phyloP scores from a whole-genome alignment of 2,797 vertebrate species.

The Cossypha niveicapilla region DNA sequence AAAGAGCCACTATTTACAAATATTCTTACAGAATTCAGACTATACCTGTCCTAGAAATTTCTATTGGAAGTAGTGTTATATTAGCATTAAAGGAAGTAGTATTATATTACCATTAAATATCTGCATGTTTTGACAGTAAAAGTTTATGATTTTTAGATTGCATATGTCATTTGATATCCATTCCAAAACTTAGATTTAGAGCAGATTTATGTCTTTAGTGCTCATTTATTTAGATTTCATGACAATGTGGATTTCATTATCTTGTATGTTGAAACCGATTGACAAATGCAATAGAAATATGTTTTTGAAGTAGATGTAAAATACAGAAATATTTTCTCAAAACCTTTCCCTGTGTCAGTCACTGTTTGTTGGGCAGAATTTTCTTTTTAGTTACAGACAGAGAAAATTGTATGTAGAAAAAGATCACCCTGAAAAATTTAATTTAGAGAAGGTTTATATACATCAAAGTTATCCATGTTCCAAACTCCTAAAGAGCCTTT shows the following conservation, averaged over 20 bases:
- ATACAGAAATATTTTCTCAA: neutral
- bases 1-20: neutral
- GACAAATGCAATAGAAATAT: constrained; percentile 35
- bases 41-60: neutral
- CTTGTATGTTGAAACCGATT: neutral
- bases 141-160: constrained; percentile 11
- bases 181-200: constrained; percentile 32
- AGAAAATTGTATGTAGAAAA: constrained; percentile 24
- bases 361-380: constrained; percentile 10
- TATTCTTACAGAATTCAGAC: neutral
- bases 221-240: constrained; percentile 43
- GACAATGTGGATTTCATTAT: constrained; percentile 58
- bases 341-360: neutral
- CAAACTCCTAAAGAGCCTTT: neutral
- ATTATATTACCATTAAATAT: neutral
- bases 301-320: constrained; percentile 41
- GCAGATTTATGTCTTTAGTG: constrained; percentile 28
- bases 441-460: constrained; percentile 23
- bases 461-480: neutral
- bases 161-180: neutral
- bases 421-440: constrained; percentile 38
- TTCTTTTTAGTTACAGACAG: constrained; percentile 32
- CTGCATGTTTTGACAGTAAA: neutral
- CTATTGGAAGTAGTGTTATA: neutral
- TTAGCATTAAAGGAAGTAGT: neutral